Conservation (phyloP, 2,888 invertebrate genomes). For the Eudasyphora cyanicolor region DNA sequence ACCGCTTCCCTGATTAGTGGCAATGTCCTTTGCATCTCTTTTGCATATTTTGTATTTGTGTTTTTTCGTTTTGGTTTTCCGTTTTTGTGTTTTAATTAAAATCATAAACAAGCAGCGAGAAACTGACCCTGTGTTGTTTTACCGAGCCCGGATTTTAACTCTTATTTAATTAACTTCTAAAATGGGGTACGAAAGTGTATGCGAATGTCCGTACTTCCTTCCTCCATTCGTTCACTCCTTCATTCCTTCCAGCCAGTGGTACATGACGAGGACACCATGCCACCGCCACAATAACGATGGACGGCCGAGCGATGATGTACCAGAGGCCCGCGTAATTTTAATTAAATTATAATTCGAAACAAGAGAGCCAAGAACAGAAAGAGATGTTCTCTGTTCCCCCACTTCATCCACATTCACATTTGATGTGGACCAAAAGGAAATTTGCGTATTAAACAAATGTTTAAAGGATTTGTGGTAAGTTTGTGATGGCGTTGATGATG, state of each 20-base stretch:
- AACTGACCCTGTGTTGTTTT: slow-evolving; percentile 11
- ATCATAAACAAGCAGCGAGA: slow-evolving; percentile 33
- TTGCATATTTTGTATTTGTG: slow-evolving; percentile 18
- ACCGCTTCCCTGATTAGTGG: slow-evolving; percentile 8
- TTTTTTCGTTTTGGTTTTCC: slow-evolving; percentile 13
- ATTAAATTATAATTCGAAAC: slow-evolving; percentile 63
- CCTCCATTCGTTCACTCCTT: slow-evolving; percentile 6
- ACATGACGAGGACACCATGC: slow-evolving; percentile 1
- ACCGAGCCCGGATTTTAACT: slow-evolving; percentile 36
- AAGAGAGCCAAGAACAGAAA: background rate
- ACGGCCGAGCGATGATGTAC: background rate
- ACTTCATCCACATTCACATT: slow-evolving; percentile 35
- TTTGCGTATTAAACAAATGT: slow-evolving; percentile 27
- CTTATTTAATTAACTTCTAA: slow-evolving; percentile 59
- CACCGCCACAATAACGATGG: background rate
- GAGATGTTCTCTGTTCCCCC: slow-evolving; percentile 7
- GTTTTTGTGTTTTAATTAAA: slow-evolving; percentile 44
- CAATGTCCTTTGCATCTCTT: slow-evolving; percentile 24
- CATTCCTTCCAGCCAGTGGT: background rate
- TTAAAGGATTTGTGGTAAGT: slow-evolving; percentile 46
- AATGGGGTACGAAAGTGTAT: slow-evolving; percentile 13
- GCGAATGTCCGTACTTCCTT: slow-evolving; percentile 9
- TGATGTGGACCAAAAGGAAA: slow-evolving; percentile 11
- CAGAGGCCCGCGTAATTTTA: slow-evolving; percentile 59
- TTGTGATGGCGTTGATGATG: slow-evolving; percentile 13